phyloP scores from a whole-genome alignment of 2,113 vertebrate genomes.

The Carassius carassius region DNA sequence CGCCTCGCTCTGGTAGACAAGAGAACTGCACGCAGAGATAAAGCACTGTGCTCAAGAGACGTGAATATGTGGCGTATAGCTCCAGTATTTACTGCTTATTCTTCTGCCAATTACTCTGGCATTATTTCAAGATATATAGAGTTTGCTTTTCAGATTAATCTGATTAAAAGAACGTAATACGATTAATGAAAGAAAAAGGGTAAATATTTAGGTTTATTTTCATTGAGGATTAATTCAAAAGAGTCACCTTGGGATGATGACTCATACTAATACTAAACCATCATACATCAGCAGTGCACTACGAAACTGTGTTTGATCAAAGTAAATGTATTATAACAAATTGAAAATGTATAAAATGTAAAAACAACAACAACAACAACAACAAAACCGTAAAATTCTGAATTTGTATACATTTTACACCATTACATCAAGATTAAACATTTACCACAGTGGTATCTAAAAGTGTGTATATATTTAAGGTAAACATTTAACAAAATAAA shows the following conservation, averaged over 20 bases:
- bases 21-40: constrained; percentile 51
- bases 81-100: neutral
- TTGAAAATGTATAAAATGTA: too few species aligned
- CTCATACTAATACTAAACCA: neutral
- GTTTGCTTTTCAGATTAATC: neutral
- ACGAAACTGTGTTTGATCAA: neutral
- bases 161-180: neutral
- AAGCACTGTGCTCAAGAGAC: neutral
- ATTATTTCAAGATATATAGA: neutral
- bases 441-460: neutral
- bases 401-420: neutral
- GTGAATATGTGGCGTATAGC: neutral
- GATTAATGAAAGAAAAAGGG: neutral
- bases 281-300: neutral
- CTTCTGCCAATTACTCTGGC: neutral
- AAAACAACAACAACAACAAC: too few species aligned
- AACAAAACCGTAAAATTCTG: too few species aligned
- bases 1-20: constrained; percentile 54
- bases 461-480: neutral
- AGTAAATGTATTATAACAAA: too few species aligned
- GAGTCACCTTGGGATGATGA: neutral
- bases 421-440: neutral
- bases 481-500: neutral
- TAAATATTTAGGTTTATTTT: neutral
- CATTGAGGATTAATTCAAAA: neutral